Evolutionary conservation across 2,113 vertebrate genomes (phyloP).

Genomic region (Tetrao urogallus): DNA sequence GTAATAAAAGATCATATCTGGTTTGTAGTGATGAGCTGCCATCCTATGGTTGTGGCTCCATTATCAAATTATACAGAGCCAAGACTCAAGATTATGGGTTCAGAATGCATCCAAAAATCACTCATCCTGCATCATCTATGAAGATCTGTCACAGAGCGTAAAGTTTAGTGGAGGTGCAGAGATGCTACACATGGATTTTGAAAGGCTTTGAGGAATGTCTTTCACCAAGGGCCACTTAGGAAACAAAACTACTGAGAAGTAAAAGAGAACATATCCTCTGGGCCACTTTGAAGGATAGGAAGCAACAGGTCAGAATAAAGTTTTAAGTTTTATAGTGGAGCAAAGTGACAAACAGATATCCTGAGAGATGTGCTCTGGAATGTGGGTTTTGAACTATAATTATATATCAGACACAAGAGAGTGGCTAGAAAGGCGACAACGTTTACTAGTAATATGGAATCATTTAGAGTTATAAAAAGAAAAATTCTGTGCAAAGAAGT

Average conservation of each 20-base stretch:
- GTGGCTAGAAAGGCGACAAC: background rate
- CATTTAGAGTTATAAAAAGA: background rate
- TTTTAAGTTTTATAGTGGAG: background rate
- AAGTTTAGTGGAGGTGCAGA: background rate
- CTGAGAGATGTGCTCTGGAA: background rate
- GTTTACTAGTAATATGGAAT: background rate
- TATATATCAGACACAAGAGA: background rate
- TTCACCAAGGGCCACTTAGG: background rate
- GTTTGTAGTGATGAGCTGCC: background rate
- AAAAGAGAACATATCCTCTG: background rate
- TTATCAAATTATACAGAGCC: background rate
- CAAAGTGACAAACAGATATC: background rate
- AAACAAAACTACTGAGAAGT: background rate
- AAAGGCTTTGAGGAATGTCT: background rate
- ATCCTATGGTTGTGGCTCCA: rapidly evolving
- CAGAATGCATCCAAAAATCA: background rate
- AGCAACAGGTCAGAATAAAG: background rate
- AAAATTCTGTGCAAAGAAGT: background rate
- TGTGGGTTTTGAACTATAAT: background rate
- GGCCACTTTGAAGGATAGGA: background rate
- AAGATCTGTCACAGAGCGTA: background rate
- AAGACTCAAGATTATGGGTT: background rate
- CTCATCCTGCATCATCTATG: background rate
- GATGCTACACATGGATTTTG: background rate
- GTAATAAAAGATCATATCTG: background rate